Base-by-base conservation (phyloP, 2,113 vertebrate genomes). In the Oenanthe oenanthe region DNA sequence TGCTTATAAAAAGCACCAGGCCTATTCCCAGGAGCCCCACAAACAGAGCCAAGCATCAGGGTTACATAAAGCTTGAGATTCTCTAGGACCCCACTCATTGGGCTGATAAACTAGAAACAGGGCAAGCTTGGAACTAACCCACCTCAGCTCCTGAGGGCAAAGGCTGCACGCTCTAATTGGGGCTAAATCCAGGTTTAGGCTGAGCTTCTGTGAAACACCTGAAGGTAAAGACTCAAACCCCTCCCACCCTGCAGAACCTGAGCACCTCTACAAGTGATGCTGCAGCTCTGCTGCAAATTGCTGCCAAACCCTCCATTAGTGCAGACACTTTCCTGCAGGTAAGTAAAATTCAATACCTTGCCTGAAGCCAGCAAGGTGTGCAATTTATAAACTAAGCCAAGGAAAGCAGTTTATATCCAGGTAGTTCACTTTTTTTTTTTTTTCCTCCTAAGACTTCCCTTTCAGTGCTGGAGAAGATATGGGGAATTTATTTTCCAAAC, bases 181-280 rank as follows among this genome's bases (percentile, higher is more conserved):
- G 34, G 68, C 38, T 47, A 84, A 71, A 78, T 2, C 40, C 86
- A n/a, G 10, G 3, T 0, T 3, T 0, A 17, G 25, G 38, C 2
- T 17, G 57, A 36, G 50, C 29, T 81, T 61, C 40, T 67, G n/a
- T n/a, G 2, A 16, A 58, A 50, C 0, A n/a, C 18, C 61, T 47
- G 19, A 31, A 42, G 72, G 31, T 1, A 10, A 51, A 10, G 21
- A 3, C 36, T 65, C 17, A 19, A 28, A 25, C 5, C 26, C 12
- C 22, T n/a, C 13, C 12, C 4, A 7, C 34, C 15, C 29, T 0
- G 21, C 31, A 25, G 31, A 82, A 11, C 31, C 0, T 0, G 0
- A 72, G 58, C 31, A 32, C 24, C n/a, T 40, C 20, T 2, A 3
- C 31, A 7, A 48, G 85, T 1, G 26, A 32, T 20, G 20, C 45